Evolutionary conservation across 2,113 vertebrate species (phyloP).

Genomic region (Gavia stellata): DNA sequence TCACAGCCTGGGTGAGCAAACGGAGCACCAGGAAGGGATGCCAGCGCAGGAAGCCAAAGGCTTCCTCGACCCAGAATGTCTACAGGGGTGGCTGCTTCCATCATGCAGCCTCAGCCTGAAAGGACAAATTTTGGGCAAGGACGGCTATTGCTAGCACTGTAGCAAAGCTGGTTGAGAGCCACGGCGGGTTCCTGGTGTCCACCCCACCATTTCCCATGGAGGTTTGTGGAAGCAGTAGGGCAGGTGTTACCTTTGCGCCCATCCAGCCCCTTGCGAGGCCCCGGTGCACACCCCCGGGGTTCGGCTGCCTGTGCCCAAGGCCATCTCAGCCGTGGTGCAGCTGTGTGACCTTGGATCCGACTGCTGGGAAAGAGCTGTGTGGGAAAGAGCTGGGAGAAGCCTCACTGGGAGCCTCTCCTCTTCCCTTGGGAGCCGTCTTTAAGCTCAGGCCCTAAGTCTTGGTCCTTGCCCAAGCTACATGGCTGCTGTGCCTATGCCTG

Average conservation of each 20-base stretch:
- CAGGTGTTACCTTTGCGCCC: neutral
- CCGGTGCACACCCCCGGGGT: neutral
- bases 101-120: neutral
- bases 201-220: neutral
- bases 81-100: neutral
- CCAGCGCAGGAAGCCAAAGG: neutral
- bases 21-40: neutral
- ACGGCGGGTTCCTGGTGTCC: neutral
- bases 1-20: neutral
- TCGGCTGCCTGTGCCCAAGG: neutral
- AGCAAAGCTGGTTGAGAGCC: neutral
- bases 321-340: neutral
- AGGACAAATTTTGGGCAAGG: neutral
- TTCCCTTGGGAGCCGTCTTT: neutral
- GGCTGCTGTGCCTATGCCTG: neutral
- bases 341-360: neutral
- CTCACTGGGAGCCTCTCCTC: neutral
- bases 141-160: neutral
- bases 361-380: neutral
- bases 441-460: neutral
- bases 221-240: neutral
- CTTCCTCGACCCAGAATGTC: neutral
- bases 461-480: neutral
- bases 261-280: neutral
- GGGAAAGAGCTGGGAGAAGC: neutral